Conservation (phyloP, 1,140 invertebrate species). For the Pseudomyrmex concolor region DNA sequence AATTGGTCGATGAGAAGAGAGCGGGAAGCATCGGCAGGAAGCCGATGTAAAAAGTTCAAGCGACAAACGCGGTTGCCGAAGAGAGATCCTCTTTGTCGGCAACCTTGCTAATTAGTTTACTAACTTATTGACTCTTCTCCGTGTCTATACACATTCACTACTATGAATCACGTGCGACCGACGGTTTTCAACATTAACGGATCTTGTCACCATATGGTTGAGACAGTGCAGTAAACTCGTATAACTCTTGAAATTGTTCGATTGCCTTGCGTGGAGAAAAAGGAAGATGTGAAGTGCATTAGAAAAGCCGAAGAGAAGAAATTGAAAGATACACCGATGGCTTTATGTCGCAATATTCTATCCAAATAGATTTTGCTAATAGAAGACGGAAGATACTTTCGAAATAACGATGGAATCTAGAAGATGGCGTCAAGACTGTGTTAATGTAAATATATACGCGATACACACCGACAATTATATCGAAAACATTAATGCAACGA, state of each 20-base stretch:
- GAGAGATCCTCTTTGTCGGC: conserved; percentile 83
- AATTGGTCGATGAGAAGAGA: conserved; percentile 60
- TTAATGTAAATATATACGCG: conserved; percentile 54
- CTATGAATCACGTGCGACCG: conserved; percentile 31
- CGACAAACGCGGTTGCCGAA: conserved; percentile 76
- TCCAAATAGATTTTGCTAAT: neutral
- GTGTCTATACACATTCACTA: conserved; percentile 75
- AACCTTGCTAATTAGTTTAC: conserved; percentile 85
- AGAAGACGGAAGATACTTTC: conserved; percentile 56
- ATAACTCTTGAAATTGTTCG: conserved; percentile 71
- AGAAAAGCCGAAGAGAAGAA: neutral
- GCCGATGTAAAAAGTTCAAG: conserved; percentile 79
- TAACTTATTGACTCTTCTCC: conserved; percentile 83
- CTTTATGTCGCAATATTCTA: neutral
- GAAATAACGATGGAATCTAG: conserved; percentile 54
- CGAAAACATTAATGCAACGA: conserved; percentile 62
- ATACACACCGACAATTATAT: conserved; percentile 49
- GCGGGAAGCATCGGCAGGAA: conserved; percentile 67
- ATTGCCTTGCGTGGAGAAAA: conserved; percentile 8
- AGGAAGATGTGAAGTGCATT: neutral
- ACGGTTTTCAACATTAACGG: conserved; percentile 67
- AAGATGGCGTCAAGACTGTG: conserved; percentile 42
- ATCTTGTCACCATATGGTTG: conserved; percentile 74
- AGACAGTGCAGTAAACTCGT: conserved; percentile 71
- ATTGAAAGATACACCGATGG: neutral